phyloP scores from a whole-genome alignment of 2,888 invertebrate genomes.

The Caenorhabditis macrosperma region DNA sequence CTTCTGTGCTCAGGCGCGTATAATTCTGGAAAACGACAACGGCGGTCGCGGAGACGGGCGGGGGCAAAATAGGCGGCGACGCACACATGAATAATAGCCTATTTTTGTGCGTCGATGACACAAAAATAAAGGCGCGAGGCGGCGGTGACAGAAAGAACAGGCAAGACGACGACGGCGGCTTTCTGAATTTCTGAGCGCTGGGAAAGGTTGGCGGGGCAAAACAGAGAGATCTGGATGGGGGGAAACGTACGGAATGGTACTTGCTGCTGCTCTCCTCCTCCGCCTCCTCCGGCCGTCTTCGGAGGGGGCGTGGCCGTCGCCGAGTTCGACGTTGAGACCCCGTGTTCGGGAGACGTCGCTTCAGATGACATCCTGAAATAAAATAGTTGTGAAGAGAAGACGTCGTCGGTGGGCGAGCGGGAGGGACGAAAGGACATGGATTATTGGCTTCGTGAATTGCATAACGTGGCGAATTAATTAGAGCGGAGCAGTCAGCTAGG shows the following conservation, averaged over 20 bases:
- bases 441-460: slow-evolving; percentile 38
- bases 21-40: slow-evolving; percentile 18
- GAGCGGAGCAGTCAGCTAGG: slow-evolving; percentile 1
- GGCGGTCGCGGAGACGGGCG: not conserved
- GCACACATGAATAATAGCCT: slow-evolving; percentile 37
- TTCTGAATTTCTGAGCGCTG: slow-evolving; percentile 11
- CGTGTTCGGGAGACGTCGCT: slow-evolving; percentile 49
- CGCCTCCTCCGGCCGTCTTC: slow-evolving; percentile 9
- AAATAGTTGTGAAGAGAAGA: not conserved
- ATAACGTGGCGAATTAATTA: slow-evolving; percentile 41
- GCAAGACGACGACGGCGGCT: not conserved
- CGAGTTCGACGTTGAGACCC: slow-evolving; percentile 25
- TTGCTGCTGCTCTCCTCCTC: slow-evolving; percentile 49
- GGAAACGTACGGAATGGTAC: slow-evolving; percentile 43
- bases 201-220: not conserved
- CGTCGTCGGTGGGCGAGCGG: too few relatives aligned
- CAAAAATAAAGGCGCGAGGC: slow-evolving; percentile 1
- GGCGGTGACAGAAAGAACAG: slow-evolving; percentile 22
- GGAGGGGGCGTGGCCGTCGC: slow-evolving; percentile 39
- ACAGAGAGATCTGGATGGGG: not conserved
- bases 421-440: slow-evolving; percentile 31
- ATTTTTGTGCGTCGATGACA: slow-evolving; percentile 18
- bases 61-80: slow-evolving; percentile 3
- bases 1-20: not conserved
- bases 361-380: slow-evolving; percentile 50